Evolutionary conservation across 2,113 vertebrate genomes (phyloP).

Genomic region (Hystrix cristata): DNA sequence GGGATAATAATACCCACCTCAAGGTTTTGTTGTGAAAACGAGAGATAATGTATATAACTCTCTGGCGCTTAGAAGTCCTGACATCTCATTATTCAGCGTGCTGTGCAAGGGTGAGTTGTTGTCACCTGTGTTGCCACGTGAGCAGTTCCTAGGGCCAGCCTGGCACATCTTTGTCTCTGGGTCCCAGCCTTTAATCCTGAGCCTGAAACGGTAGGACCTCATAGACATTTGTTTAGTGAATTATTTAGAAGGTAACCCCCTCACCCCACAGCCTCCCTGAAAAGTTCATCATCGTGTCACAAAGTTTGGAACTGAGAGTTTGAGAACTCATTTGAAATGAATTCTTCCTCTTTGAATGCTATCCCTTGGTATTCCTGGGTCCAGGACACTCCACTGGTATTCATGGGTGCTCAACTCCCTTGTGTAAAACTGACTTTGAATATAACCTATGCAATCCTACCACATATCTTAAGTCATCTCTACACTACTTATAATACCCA

Average conservation of each 20-base stretch:
- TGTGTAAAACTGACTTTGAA: background rate
- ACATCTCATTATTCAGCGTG: background rate
- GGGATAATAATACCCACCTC: background rate
- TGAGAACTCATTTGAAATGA: constrained; percentile 7
- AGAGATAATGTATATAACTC: background rate
- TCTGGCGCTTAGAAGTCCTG: background rate
- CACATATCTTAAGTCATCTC: background rate
- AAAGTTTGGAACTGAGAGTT: background rate
- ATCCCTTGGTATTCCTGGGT: background rate
- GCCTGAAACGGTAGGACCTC: background rate
- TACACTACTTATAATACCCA: background rate
- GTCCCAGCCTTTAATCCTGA: background rate
- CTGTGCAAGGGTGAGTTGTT: background rate
- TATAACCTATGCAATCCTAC: background rate
- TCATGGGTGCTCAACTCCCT: background rate
- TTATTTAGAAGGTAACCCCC: background rate
- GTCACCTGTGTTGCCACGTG: too few relatives aligned
- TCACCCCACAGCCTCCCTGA: background rate
- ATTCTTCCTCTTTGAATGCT: background rate
- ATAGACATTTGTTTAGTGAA: constrained; percentile 22
- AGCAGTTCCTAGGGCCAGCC: background rate
- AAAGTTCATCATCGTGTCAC: background rate
- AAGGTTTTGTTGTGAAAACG: constrained; percentile 2
- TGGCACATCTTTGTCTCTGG: background rate
- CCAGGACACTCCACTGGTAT: background rate